Base-by-base conservation (phyloP, 2,888 invertebrate species). In the Trachelus tabidus region DNA sequence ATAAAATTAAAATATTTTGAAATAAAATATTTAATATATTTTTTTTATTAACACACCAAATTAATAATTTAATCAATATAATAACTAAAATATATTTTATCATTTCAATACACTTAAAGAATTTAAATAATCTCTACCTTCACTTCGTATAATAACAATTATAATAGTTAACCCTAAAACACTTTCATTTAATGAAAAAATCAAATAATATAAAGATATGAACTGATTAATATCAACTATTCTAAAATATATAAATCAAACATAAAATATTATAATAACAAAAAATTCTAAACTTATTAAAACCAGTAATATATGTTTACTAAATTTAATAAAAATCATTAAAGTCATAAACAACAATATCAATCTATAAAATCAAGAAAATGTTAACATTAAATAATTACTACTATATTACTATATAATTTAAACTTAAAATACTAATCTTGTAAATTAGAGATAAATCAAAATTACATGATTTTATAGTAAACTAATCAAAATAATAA, bases 71-170 rank as follows among this genome's bases (percentile, higher is more conserved):
- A 91, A 83, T 91, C 83, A 83, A 84, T 89, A 69, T 76, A 56
- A 40, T 3, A 0, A 0, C 0, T 1, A 40, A 71, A 93, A 85
- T 90, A 93, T 93, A 92, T 91, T 92, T 93, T 94, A 94, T 92
- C 93, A 94, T 93, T 95, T 92, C 11, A 94, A 93, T 86, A 95
- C 85, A 0, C 94, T 94, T 91, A 95, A 93, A 83, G 93, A 93
- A 0, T 94, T 40, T 1, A 40, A 15, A 40, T 40, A n/a, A n/a
- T n/a, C n/a, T n/a, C n/a, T n/a, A n/a, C n/a, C n/a, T n/a, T n/a
- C n/a, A n/a, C n/a, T n/a, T n/a, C n/a, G n/a, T n/a, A 40, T 40
- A 40, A 40, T 1, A 15, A 15, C 1, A 40, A 40, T 40, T 15
- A 40, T 40, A 40, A 40, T 40, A 4, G 40, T 40, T 0, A 40